These are phyloP conservation scores for Ciconia boyciana DNA, from an alignment of 2,113 vertebrate species.

Conservation along the genomic window DNA sequence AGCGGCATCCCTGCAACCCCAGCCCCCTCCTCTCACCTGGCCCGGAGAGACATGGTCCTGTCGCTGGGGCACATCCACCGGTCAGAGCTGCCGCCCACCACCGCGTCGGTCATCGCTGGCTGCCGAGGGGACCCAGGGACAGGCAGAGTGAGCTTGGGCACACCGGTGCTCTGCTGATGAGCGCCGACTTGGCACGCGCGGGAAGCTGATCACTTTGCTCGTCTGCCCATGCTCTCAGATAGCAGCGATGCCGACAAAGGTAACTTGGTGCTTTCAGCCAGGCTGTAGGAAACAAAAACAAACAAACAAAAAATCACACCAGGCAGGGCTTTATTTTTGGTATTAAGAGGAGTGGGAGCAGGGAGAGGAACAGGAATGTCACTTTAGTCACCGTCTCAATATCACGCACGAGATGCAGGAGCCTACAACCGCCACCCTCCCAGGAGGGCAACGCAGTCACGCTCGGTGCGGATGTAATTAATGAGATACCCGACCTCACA, in stretches of 20 bases:
- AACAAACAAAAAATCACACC: accelerated
- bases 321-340: accelerated
- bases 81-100: conserved; percentile 81
- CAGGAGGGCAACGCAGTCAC: not conserved
- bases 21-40: conserved; percentile 71
- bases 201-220: accelerated
- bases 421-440: not conserved
- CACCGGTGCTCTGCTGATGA: accelerated
- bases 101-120: conserved; percentile 85
- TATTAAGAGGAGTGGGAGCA: not conserved
- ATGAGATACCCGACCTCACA: not conserved
- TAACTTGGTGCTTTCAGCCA: not conserved
- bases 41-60: conserved; percentile 79
- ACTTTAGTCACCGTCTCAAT: accelerated
- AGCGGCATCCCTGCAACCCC: accelerated
- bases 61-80: conserved; percentile 85
- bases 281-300: not conserved
- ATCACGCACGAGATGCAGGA: accelerated
- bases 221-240: not conserved
- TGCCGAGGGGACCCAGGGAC: not conserved
- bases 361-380: not conserved
- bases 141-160: accelerated
- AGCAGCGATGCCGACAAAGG: accelerated
- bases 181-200: accelerated
- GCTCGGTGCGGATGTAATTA: not conserved